phyloP scores from a whole-genome alignment of 2,113 vertebrate species.

The Xerus inauris region DNA sequence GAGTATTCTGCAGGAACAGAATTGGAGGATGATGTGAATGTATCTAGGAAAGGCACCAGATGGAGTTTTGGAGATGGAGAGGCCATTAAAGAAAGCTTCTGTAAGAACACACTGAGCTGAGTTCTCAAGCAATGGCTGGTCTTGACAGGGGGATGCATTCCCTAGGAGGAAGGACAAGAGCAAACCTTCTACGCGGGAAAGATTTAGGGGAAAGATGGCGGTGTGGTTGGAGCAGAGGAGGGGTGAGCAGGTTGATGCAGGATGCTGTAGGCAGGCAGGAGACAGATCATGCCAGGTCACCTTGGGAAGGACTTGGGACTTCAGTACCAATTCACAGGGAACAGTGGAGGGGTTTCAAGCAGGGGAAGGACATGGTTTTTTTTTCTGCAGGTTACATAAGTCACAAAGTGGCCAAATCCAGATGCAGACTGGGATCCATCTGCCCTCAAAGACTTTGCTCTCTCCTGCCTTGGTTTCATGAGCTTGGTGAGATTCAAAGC shows the following conservation, averaged over 20 bases:
- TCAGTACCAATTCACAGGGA: background rate
- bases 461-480: background rate
- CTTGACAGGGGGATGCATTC: background rate
- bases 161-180: background rate
- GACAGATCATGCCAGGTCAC: background rate
- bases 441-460: background rate
- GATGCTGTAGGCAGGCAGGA: too few relatives aligned
- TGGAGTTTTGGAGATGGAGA: background rate
- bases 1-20: background rate
- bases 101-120: background rate
- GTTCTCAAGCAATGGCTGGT: background rate
- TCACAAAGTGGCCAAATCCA: conserved; percentile 4
- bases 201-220: background rate
- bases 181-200: background rate
- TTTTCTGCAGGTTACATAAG: background rate
- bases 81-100: background rate
- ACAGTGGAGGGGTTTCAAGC: background rate
- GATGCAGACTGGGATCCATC: background rate
- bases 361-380: background rate
- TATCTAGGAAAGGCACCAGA: background rate
- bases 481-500: background rate
- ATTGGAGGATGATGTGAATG: background rate
- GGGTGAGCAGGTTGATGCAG: background rate
- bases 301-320: too few relatives aligned
- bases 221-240: background rate